Evolutionary conservation across 2,888 invertebrate species (phyloP).

Genomic region (Platycheirus rosarum): DNA sequence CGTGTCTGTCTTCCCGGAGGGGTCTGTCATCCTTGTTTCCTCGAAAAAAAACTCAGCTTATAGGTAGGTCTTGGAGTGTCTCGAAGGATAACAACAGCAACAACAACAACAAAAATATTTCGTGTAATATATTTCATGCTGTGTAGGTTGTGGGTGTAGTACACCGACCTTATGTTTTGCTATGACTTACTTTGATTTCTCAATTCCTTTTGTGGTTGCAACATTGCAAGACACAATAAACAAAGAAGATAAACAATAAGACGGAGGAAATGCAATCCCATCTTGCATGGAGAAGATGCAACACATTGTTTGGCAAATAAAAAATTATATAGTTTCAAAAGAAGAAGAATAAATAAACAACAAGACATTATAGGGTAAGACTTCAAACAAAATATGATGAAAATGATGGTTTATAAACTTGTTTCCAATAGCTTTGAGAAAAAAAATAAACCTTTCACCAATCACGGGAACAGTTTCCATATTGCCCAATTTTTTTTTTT

Average conservation of each 20-base stretch:
- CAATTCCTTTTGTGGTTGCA: conserved; percentile 53
- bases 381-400: no score
- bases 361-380: no score
- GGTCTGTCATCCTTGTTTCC: conserved; percentile 45
- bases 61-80: conserved; percentile 28
- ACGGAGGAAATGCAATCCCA: not conserved
- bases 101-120: not conserved
- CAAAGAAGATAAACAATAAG: conserved; percentile 21
- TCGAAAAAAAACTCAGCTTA: conserved; percentile 55
- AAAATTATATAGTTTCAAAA: not conserved
- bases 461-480: no score
- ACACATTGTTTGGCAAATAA: not conserved
- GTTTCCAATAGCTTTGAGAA: no score
- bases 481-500: no score
- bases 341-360: no score
- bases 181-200: conserved; percentile 24
- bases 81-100: not conserved
- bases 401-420: no score
- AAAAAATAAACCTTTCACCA: no score
- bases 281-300: not conserved
- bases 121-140: not conserved
- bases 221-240: conserved; percentile 29
- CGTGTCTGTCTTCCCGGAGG: not conserved
- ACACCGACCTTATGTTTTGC: conserved; percentile 51
- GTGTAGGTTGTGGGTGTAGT: conserved; percentile 41